Percentiles rank a stretch among this genome's conserved stretches.
These are phyloP conservation scores for Protodeltote pygarga DNA, from an alignment of 2,888 invertebrate species.

Conservation along the genomic window DNA sequence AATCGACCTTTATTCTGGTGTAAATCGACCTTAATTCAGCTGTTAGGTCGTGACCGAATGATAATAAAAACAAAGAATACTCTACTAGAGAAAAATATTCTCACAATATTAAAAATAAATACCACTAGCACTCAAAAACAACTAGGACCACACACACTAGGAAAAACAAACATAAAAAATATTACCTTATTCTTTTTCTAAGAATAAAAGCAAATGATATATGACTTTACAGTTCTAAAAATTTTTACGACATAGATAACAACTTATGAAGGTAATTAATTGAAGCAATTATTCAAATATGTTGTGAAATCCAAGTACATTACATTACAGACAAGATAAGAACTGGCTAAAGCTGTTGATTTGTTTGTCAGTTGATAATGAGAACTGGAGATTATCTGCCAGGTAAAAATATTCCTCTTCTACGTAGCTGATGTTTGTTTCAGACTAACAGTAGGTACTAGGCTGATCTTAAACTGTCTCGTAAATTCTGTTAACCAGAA, in stretches of 20 bases:
- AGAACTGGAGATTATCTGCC: constrained; percentile 76
- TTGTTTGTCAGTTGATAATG: constrained; percentile 80
- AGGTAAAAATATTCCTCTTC: constrained; percentile 69
- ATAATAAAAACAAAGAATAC: no score
- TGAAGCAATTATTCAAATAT: constrained; percentile 21
- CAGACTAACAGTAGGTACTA: constrained; percentile 21
- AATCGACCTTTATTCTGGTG: no score
- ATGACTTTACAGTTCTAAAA: background rate
- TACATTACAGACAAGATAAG: constrained; percentile 55
- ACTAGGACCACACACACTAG: no score
- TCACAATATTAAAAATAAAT: no score
- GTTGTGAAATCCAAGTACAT: constrained; percentile 38
- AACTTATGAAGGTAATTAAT: constrained; percentile 26
- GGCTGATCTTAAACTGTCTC: constrained; percentile 7
- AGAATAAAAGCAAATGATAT: no score
- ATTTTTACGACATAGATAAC: constrained; percentile 1
- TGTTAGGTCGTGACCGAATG: no score
- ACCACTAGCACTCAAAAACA: no score
- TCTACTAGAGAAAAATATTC: no score
- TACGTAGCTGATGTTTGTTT: constrained; percentile 22
- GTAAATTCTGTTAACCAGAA: constrained; percentile 1
- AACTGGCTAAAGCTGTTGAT: constrained; percentile 60
- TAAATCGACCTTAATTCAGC: no score
- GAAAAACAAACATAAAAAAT: no score
- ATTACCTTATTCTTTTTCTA: no score